Evolutionary conservation across 2,797 vertebrate species (phyloP), one percentile per base, ranked within the genome.

Genomic region (Brotula barbata): DNA sequence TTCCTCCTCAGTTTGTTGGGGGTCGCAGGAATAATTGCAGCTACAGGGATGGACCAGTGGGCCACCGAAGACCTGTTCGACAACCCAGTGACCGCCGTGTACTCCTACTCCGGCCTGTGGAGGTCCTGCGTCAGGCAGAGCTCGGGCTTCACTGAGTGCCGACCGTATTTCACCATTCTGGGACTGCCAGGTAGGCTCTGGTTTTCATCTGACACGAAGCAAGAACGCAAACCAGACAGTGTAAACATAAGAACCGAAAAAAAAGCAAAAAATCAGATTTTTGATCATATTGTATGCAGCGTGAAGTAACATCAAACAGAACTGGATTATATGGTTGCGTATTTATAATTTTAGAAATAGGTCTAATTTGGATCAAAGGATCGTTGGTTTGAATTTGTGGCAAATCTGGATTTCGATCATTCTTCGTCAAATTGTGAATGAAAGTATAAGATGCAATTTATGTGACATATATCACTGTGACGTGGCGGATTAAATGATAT

Each of bases 41-140:
- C 94, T 0, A 96, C 94, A 0, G 92, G 87, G 52, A 95, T 96
- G 94, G 93, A 95, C 87, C 93, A 93, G 78, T 95, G 94, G 94
- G 94, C 93, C 58, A 94, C 93, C 0, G 89, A 95, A 77, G 94
- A 96, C 68, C 89, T 94, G 20, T 92, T 89, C 56, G 93, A 94
- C 73, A 94, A 91, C 70, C 89, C 90, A 0, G 93, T 96, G 68
- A 95, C 94, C 0, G 89, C 93, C 0, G 88, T 96, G 1, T 95
- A 86, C 85, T 92, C 92, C 62, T 95, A 92, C 67, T 92, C 93
- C 14, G 94, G 94, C 33, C 90, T 96, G 20, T 96, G 94, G 95
- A 93, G 90, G 52, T 94, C 94, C 0, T 96, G 95, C 0, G 91
- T 94, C 9, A 88, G 88, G 1, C 92, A 95, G 67, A 94, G 91